A percentile compares a stretch with the other conserved stretches of the same genome.
These are phyloP conservation scores for Saccostrea glomerata DNA, from an alignment of 1,140 invertebrate species.

Conservation along the genomic window DNA sequence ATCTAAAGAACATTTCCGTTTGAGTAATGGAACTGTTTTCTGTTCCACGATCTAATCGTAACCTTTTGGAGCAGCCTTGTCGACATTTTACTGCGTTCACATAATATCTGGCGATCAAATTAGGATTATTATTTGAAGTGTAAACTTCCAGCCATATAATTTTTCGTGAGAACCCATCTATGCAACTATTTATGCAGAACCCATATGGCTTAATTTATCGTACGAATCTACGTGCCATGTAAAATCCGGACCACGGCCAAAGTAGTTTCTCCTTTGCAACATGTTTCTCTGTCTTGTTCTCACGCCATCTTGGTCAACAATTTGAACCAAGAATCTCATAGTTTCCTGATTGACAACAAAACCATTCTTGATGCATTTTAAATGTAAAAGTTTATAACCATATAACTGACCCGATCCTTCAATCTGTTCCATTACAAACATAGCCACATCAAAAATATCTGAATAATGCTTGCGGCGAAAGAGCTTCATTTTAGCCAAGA, in stretches of 20 bases:
- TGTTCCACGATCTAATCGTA: too few relatives aligned
- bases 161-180: slow-evolving; percentile 69
- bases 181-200: slow-evolving; percentile 44
- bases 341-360: slow-evolving; percentile 15
- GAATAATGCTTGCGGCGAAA: slow-evolving; percentile 39
- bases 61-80: too few relatives aligned
- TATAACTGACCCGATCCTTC: neutral
- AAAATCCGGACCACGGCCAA: neutral
- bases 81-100: too few relatives aligned
- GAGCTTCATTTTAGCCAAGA: neutral
- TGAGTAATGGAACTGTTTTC: too few relatives aligned
- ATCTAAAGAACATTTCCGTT: too few relatives aligned
- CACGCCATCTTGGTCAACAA: slow-evolving; percentile 28
- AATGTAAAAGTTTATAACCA: slow-evolving; percentile 42
- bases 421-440: slow-evolving; percentile 28
- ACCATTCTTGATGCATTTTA: slow-evolving; percentile 36
- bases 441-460: slow-evolving; percentile 33
- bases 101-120: too few relatives aligned
- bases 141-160: slow-evolving; percentile 62
- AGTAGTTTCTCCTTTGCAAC: slow-evolving; percentile 33
- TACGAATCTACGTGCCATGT: slow-evolving; percentile 43
- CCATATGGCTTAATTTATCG: slow-evolving; percentile 39
- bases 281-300: neutral
- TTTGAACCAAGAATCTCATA: slow-evolving; percentile 13
- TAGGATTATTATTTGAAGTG: too few relatives aligned